Conservation (phyloP, 2,113 vertebrate genomes). For the Azemiops feae region DNA sequence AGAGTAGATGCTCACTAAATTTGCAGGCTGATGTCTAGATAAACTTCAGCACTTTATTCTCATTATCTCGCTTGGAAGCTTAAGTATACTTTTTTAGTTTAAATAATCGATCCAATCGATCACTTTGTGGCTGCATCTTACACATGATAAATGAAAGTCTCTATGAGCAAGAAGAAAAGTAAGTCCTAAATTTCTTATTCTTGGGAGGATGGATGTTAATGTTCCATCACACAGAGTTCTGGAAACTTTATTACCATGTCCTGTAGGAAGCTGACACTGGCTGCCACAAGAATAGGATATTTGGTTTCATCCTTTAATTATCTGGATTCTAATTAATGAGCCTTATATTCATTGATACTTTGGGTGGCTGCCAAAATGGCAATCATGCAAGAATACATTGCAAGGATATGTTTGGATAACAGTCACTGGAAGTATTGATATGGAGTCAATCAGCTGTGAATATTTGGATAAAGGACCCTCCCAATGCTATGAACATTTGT, state of each 20-base stretch:
- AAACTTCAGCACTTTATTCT: background rate
- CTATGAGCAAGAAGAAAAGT: background rate
- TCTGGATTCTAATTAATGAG: background rate
- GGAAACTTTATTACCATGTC: background rate
- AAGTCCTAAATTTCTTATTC: background rate
- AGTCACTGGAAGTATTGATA: background rate
- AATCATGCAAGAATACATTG: background rate
- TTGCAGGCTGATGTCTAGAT: background rate
- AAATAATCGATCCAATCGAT: background rate
- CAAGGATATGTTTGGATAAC: background rate
- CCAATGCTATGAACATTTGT: background rate
- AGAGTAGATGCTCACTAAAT: background rate
- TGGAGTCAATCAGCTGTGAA: background rate
- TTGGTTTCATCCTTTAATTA: background rate
- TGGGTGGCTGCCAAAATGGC: background rate
- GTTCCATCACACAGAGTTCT: background rate
- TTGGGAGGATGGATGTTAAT: background rate
- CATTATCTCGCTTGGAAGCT: background rate
- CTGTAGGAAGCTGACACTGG: background rate
- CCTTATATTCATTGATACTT: background rate
- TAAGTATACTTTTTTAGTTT: background rate
- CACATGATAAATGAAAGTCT: background rate
- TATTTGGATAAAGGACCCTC: background rate
- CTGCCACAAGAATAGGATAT: background rate
- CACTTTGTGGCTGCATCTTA: background rate